phyloP scores from a whole-genome alignment of 2,888 invertebrate genomes.

The Lydus trimaculatus region DNA sequence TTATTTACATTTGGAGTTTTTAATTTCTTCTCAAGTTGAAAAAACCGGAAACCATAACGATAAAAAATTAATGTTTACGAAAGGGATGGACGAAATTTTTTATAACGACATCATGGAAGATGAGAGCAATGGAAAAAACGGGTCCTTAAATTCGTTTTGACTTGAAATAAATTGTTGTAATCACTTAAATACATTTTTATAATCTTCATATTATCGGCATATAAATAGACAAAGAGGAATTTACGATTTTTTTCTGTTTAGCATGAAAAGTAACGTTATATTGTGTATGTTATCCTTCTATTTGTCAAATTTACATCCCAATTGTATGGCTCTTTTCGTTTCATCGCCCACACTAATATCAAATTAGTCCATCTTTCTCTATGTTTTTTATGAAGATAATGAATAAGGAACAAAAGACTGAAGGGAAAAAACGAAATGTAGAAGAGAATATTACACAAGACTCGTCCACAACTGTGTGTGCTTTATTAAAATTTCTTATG shows the following conservation, averaged over 20 bases:
- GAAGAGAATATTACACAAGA: neutral
- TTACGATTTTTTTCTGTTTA: neutral
- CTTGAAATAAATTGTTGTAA: neutral
- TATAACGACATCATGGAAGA: too few species aligned
- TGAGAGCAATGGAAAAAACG: too few species aligned
- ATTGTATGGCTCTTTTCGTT: neutral
- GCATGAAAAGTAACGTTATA: neutral
- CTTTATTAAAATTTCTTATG: constrained; percentile 4
- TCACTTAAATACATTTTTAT: neutral
- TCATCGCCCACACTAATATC: neutral
- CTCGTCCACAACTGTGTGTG: neutral
- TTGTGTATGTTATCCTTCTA: neutral
- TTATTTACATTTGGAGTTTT: neutral
- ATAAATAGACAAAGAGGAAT: too few species aligned
- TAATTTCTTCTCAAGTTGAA: neutral
- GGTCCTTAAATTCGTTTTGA: too few species aligned
- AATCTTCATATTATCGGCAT: neutral
- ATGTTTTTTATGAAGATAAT: neutral
- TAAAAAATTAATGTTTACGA: neutral
- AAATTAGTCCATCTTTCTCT: neutral
- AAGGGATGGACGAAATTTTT: too few species aligned
- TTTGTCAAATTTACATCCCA: constrained; percentile 3
- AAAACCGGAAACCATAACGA: neutral
- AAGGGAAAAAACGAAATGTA: neutral
- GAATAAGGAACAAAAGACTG: neutral